Conservation (phyloP, 1,140 invertebrate species). For the Agrilus planipennis region DNA sequence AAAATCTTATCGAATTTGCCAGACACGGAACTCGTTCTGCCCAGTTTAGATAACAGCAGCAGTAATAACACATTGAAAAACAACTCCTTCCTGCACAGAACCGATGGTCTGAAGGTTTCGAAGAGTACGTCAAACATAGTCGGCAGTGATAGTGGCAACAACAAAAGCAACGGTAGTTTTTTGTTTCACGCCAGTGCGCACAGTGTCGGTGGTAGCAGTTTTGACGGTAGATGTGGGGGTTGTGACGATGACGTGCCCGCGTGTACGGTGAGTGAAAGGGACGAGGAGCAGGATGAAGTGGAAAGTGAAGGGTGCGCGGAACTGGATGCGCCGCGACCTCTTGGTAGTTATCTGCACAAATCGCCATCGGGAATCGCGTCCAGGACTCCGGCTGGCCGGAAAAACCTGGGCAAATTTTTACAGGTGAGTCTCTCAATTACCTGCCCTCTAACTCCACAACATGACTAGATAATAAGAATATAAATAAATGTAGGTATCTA, state of each 20-base stretch:
- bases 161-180: background rate
- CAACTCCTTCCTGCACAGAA: constrained; percentile 19
- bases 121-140: constrained; percentile 2
- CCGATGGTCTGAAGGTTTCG: background rate
- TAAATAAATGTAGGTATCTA: too few species aligned
- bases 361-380: constrained; percentile 30
- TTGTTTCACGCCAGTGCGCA: background rate
- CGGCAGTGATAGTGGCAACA: background rate
- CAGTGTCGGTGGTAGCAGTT: constrained; percentile 5
- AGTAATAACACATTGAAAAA: constrained; percentile 9
- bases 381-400: constrained; percentile 30
- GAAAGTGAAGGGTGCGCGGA: background rate
- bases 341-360: constrained; percentile 29
- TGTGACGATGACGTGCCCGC: constrained; percentile 2
- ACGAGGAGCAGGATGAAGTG: constrained; percentile 1
- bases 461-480: too few species aligned
- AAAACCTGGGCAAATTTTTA: constrained; percentile 30
- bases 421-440: constrained; percentile 20
- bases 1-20: constrained; percentile 44
- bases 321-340: constrained; percentile 16
- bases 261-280: constrained; percentile 1
- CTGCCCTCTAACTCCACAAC: too few species aligned
- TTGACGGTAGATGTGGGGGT: too few species aligned
- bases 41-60: constrained; percentile 2
- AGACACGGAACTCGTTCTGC: constrained; percentile 33